Conservation (phyloP, 1,140 invertebrate genomes). For the Trichogramma pretiosum region DNA sequence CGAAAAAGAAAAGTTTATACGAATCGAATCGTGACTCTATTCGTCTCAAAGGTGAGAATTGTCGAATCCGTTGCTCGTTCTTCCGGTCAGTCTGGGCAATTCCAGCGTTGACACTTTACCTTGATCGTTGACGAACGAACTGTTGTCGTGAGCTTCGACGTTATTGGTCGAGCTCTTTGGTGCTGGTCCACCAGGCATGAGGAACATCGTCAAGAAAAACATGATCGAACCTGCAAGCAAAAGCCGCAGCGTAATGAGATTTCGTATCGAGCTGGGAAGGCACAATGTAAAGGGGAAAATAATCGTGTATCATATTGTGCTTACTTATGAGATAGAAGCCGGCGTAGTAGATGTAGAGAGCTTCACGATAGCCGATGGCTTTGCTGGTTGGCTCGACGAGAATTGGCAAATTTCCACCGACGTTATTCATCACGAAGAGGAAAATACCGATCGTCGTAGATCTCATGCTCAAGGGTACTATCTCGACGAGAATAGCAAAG, state of each 20-base stretch:
- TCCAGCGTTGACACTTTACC: constrained; percentile 34
- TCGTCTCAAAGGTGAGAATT: constrained; percentile 22
- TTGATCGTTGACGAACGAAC: constrained; percentile 44
- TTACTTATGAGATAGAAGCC: constrained; percentile 77
- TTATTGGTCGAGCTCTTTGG: constrained; percentile 25
- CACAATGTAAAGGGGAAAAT: neutral
- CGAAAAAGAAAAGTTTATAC: too few species aligned
- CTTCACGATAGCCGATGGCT: constrained; percentile 68
- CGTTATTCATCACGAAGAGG: constrained; percentile 85
- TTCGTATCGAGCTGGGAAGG: neutral
- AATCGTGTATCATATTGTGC: constrained; percentile 32
- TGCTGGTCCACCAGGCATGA: constrained; percentile 56
- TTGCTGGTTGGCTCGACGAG: constrained; percentile 75
- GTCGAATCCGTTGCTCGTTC: constrained; percentile 19
- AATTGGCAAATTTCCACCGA: constrained; percentile 85
- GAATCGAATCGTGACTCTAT: too few species aligned
- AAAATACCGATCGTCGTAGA: constrained; percentile 79
- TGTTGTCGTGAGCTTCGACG: constrained; percentile 43
- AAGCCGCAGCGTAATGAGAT: constrained; percentile 28
- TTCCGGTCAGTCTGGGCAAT: constrained; percentile 32
- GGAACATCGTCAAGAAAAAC: constrained; percentile 62
- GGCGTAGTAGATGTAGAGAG: constrained; percentile 78
- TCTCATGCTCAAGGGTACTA: constrained; percentile 68
- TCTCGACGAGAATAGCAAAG: constrained; percentile 80
- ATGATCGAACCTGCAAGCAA: constrained; percentile 53